Evolutionary conservation across 1,140 invertebrate genomes (phyloP).

Genomic region (Drosophila neocordata): DNA sequence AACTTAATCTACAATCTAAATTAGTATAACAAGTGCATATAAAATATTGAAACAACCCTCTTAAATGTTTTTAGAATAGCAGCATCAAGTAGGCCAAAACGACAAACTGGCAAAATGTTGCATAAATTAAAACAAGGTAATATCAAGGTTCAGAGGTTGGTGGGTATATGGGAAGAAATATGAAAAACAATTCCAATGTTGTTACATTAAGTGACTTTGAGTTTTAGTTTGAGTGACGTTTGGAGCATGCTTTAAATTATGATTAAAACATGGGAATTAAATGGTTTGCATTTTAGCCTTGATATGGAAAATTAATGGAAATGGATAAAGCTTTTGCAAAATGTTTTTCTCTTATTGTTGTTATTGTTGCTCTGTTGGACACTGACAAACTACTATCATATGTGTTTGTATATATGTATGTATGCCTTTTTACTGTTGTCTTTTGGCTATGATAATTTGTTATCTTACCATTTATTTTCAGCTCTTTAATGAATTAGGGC

Average conservation of each 20-base stretch:
- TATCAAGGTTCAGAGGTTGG: neutral
- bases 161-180: neutral
- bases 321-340: constrained; percentile 43
- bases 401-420: constrained; percentile 27
- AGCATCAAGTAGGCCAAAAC: constrained; percentile 21
- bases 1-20: neutral
- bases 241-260: constrained; percentile 66
- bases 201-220: constrained; percentile 36
- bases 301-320: constrained; percentile 58
- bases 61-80: constrained; percentile 13
- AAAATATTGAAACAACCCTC: constrained; percentile 39
- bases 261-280: constrained; percentile 68
- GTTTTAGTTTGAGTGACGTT: constrained; percentile 72
- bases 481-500: constrained; percentile 58
- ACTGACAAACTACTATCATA: constrained; percentile 62
- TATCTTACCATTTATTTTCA: constrained; percentile 57
- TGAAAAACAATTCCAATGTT: constrained; percentile 13
- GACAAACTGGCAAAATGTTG: constrained; percentile 46
- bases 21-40: no score
- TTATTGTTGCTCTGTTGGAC: constrained; percentile 22
- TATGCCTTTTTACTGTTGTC: constrained; percentile 23
- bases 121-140: constrained; percentile 54
- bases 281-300: constrained; percentile 54
- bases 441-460: constrained; percentile 47
- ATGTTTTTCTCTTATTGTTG: constrained; percentile 29